Base-by-base conservation (phyloP, 64 coral and sea anemone species). In the Pocillopora verrucosa region DNA sequence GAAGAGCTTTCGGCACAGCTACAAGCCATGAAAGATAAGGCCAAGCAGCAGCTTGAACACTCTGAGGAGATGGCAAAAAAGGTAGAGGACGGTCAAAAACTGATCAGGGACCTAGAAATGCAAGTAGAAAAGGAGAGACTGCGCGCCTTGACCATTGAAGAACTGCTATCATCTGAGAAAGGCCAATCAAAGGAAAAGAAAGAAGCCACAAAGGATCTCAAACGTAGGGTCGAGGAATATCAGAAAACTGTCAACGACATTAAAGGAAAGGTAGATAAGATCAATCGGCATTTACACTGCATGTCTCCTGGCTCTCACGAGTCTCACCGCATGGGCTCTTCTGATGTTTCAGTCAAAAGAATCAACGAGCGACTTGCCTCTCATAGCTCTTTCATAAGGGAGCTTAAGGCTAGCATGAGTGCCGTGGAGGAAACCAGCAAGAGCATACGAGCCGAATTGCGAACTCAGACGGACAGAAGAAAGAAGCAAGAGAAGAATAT, bases 41-140 rank as follows among this genome's bases (percentile, higher is more conserved):
- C 72, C n/a, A 82, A 77, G 34, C 92, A 93, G 65, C 80, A 89
- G 20, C 82, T 89, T 35, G 79, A 84, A 16, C 90, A 97, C 34
- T 91, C 93, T 20, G 91, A 97, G 78, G 88, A 97, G 51, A 89
- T 97, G 73, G 90, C 92, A 13, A 89, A 97, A 77, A 97, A 93
- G 69, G 92, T 97, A 5, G 77, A 83, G 34, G 95, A 97, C 63
- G 92, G 88, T n/a, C 95, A 97, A 73, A 97, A 85, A 72, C 88
- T 97, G 15, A 93, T 97, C 15, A 84, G 89, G 60, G 91, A 97
- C 73, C 68, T 97, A 73, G 91, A 97, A 80, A 86, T 92, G 34
- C 88, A 92, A 51, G 95, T 89, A 13, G 95, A 94, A 25, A 97
- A 92, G 30, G 95, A 97, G 34, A 79, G 87, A 64, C 86, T 90